Conservation (phyloP, 2,797 vertebrate species). For the Lepus oiostolus region DNA sequence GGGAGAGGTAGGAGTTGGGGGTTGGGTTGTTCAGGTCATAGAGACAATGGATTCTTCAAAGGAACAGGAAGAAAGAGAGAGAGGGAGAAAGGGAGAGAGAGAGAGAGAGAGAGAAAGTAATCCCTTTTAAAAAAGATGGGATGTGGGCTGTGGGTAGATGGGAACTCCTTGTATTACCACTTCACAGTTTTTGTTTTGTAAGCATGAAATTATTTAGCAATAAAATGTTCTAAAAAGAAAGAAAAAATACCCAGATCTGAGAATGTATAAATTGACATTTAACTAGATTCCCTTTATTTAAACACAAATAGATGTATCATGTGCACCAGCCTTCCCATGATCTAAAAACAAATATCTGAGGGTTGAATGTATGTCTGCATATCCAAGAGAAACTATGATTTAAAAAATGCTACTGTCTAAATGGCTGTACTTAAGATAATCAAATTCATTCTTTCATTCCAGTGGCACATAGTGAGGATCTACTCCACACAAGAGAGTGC, state of each 20-base stretch:
- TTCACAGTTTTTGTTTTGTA: too few relatives aligned
- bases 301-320: constrained; percentile 64
- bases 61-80: neutral
- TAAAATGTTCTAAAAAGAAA: neutral
- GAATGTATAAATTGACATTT: constrained; percentile 38
- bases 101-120: too few relatives aligned
- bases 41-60: constrained; percentile 65
- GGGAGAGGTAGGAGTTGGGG: neutral
- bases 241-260: neutral
- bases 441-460: constrained; percentile 58
- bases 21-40: neutral
- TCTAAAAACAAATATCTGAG: constrained; percentile 58
- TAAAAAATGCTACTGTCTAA: constrained; percentile 40
- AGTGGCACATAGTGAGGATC: neutral
- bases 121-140: neutral
- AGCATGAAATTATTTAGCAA: too few relatives aligned
- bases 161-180: too few relatives aligned
- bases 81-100: neutral
- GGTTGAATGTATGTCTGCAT: constrained; percentile 38
- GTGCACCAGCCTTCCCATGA: neutral
- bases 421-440: constrained; percentile 52
- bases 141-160: too few relatives aligned
- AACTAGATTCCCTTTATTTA: constrained; percentile 60
- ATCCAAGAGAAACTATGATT: constrained; percentile 37
- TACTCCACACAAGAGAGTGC: neutral